Evolutionary conservation across 2,113 vertebrate genomes (phyloP).

Genomic region (Mus pahari): DNA sequence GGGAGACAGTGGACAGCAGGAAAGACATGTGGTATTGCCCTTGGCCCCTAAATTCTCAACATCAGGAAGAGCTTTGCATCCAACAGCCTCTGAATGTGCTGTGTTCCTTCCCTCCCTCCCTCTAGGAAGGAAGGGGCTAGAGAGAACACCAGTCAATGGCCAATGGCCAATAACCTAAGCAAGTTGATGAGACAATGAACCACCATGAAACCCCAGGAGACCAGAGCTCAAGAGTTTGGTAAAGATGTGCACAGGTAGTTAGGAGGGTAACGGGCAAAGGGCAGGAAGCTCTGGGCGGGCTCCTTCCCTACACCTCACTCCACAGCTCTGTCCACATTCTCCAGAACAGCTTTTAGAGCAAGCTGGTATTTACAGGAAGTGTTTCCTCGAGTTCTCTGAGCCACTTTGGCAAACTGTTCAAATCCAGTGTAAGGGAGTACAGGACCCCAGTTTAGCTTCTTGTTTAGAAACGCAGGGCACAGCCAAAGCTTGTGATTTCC

Average conservation of each 20-base stretch:
- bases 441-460: background rate
- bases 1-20: too few relatives aligned
- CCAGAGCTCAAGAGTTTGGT: background rate
- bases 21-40: background rate
- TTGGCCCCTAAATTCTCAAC: background rate
- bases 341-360: background rate
- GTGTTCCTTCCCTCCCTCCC: too few relatives aligned
- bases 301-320: background rate
- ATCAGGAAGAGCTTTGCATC: background rate
- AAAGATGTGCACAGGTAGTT: background rate
- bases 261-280: background rate
- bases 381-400: background rate
- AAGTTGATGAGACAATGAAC: background rate
- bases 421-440: background rate
- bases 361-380: background rate
- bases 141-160: background rate
- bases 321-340: background rate
- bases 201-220: background rate
- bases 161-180: background rate
- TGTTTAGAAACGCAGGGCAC: background rate
- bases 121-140: background rate
- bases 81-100: background rate
- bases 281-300: fast-evolving
- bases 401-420: background rate
- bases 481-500: background rate